Percentiles rank a stretch among this genome's conserved stretches.
These are phyloP conservation scores for Phanerotoma sp. DNA, from an alignment of 2,888 invertebrate genomes.

Conservation along the genomic window DNA sequence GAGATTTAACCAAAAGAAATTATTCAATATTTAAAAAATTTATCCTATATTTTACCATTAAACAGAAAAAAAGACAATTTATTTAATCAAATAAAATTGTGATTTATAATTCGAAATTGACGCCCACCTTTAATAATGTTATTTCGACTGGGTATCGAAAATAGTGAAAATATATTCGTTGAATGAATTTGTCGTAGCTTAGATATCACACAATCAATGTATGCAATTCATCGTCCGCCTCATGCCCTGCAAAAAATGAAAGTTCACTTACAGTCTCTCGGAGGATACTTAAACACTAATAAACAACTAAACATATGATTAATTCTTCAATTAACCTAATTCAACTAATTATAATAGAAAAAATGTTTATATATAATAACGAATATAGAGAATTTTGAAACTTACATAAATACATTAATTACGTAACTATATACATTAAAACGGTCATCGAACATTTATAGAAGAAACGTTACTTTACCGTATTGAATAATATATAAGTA, in stretches of 20 bases:
- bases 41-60: not conserved
- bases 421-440: no score
- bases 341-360: not conserved
- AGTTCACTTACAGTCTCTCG: not conserved
- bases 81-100: conserved; percentile 31
- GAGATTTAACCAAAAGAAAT: no score
- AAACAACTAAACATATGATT: no score
- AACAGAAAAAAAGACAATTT: conserved; percentile 8
- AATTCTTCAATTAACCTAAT: not conserved
- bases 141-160: no score
- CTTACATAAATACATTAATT: no score
- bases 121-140: conserved; percentile 48
- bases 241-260: conserved; percentile 13
- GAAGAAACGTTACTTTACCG: no score
- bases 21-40: conserved; percentile 11
- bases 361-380: no score
- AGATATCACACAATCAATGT: conserved; percentile 42
- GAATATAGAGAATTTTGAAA: no score
- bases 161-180: no score
- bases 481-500: no score
- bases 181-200: not conserved
- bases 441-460: no score
- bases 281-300: not conserved
- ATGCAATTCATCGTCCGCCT: no score
- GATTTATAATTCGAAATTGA: conserved; percentile 34